phyloP scores from a whole-genome alignment of 2,797 vertebrate genomes.

The Poeciliopsis presidionis region DNA sequence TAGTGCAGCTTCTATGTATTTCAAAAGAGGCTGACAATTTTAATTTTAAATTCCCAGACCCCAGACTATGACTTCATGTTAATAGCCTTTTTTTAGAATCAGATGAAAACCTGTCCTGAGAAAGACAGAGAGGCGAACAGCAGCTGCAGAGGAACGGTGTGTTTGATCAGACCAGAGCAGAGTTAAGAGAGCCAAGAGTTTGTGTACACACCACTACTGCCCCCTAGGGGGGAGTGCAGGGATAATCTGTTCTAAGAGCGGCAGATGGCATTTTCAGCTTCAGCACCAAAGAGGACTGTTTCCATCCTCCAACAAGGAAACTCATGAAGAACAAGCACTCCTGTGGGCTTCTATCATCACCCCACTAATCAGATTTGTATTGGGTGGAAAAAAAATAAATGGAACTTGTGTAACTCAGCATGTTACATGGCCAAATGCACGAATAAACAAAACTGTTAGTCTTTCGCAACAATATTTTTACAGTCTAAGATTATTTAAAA shows the following conservation, averaged over 20 bases:
- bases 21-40: constrained; percentile 40
- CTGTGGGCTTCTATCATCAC: constrained; percentile 69
- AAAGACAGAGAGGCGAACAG: constrained; percentile 42
- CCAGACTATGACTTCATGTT: constrained; percentile 61
- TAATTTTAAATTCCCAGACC: constrained; percentile 46
- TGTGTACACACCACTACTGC: constrained; percentile 72
- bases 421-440: constrained; percentile 49
- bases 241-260: constrained; percentile 39
- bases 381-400: constrained; percentile 33
- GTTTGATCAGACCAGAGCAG: constrained; percentile 56
- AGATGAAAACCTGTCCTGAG: constrained; percentile 60
- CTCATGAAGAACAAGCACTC: constrained; percentile 62
- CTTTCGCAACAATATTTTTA: constrained; percentile 24
- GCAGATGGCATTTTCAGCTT: constrained; percentile 63
- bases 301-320: constrained; percentile 61
- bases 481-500: not conserved
- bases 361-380: constrained; percentile 65
- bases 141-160: constrained; percentile 32
- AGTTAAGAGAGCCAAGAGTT: constrained; percentile 27
- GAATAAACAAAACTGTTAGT: constrained; percentile 54
- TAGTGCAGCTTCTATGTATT: constrained; percentile 15
- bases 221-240: constrained; percentile 63
- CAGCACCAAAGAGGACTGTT: constrained; percentile 61
- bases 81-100: constrained; percentile 32
- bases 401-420: constrained; percentile 64